A percentile compares a stretch with the other conserved stretches of the same genome.
These are phyloP conservation scores for Lochmaea crataegi DNA, from an alignment of 2,888 invertebrate species.

Conservation along the genomic window DNA sequence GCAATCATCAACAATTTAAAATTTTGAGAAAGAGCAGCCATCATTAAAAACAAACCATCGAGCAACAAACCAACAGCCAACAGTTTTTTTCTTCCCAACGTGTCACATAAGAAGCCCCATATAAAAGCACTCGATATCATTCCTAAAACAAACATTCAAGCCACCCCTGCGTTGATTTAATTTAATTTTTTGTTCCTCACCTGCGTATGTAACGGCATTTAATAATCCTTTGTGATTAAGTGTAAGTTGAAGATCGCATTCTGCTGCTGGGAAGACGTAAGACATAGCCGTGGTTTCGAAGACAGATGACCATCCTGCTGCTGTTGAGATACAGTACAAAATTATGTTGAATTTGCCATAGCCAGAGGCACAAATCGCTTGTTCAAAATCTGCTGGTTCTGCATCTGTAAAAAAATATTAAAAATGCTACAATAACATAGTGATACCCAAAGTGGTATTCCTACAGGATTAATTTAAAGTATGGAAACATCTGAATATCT, in stretches of 20 bases:
- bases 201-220: slow-evolving; percentile 78
- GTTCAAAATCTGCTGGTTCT: slow-evolving; percentile 74
- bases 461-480: too few species aligned
- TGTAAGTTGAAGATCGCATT: slow-evolving; percentile 78
- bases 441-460: too few species aligned
- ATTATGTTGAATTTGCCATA: slow-evolving; percentile 78
- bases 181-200: slow-evolving; percentile 60
- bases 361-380: slow-evolving; percentile 75
- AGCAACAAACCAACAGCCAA: slow-evolving; percentile 75
- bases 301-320: slow-evolving; percentile 75
- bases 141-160: slow-evolving; percentile 65
- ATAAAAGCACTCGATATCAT: slow-evolving; percentile 80
- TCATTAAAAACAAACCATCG: slow-evolving; percentile 73
- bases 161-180: slow-evolving; percentile 16
- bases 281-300: slow-evolving; percentile 80
- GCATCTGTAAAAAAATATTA: slow-evolving; percentile 32
- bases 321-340: slow-evolving; percentile 70
- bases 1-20: slow-evolving; percentile 75
- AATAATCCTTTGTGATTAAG: slow-evolving; percentile 78
- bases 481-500: too few species aligned
- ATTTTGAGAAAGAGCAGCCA: slow-evolving; percentile 74
- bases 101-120: slow-evolving; percentile 84
- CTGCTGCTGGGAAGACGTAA: slow-evolving; percentile 79
- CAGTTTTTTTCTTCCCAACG: slow-evolving; percentile 76
- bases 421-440: background rate